These are phyloP conservation scores for Siniperca undulata DNA, from an alignment of 2,797 vertebrate species.

Conservation along the genomic window DNA sequence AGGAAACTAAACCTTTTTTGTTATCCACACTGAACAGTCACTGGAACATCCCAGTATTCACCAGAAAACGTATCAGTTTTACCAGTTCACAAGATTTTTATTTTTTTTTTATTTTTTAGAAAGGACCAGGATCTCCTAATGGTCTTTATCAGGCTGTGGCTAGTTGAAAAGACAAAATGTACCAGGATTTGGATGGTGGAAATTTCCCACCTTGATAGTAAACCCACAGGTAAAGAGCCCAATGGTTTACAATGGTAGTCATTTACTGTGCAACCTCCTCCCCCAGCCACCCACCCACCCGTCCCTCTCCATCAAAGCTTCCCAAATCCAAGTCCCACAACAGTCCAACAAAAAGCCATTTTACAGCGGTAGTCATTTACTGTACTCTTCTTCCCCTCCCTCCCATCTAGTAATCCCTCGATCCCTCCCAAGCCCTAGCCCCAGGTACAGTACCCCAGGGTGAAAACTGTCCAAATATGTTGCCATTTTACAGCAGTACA, in stretches of 20 bases:
- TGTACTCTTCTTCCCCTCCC: slow-evolving; percentile 78
- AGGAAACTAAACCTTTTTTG: slow-evolving; percentile 31
- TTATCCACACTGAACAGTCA: slow-evolving; percentile 1
- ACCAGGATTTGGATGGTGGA: slow-evolving; percentile 57
- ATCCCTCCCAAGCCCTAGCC: slow-evolving; percentile 65
- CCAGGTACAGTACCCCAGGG: slow-evolving; percentile 64
- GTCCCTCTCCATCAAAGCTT: slow-evolving; percentile 41
- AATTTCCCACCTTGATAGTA: slow-evolving; percentile 45
- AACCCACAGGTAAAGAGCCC: slow-evolving; percentile 51
- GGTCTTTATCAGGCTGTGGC: slow-evolving; percentile 55
- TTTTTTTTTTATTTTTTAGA: neutral
- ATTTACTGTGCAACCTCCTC: slow-evolving; percentile 32
- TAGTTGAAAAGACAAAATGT: slow-evolving; percentile 50
- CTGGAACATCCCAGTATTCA: slow-evolving; percentile 26
- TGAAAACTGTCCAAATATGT: slow-evolving; percentile 78
- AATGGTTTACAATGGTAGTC: slow-evolving; percentile 59
- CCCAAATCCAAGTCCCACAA: slow-evolving; percentile 63
- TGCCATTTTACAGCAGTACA: slow-evolving; percentile 91
- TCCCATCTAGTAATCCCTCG: slow-evolving; percentile 74
- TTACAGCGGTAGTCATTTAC: slow-evolving; percentile 75
- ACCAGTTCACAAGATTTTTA: neutral
- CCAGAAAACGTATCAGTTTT: slow-evolving; percentile 1
- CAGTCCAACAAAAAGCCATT: slow-evolving; percentile 76
- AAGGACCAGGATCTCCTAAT: slow-evolving; percentile 32
- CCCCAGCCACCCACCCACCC: slow-evolving; percentile 11